phyloP scores from a whole-genome alignment of 2,797 vertebrate genomes.

The Nannoperca australis region DNA sequence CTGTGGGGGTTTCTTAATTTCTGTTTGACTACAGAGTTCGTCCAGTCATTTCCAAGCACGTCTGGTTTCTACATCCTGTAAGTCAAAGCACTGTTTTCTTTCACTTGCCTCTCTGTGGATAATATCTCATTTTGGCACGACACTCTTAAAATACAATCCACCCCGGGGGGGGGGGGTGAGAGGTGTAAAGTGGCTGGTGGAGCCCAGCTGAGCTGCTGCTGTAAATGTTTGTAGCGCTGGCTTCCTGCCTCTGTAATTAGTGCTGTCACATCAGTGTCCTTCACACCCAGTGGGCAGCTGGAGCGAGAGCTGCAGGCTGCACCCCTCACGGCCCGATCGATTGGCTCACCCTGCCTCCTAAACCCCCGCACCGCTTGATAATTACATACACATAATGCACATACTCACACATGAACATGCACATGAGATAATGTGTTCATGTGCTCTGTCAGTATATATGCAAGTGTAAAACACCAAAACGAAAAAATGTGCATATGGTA shows the following conservation, averaged over 20 bases:
- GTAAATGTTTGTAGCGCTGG: conserved; percentile 53
- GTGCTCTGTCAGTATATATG: not conserved
- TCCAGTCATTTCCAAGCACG: not conserved
- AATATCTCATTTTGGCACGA: conserved; percentile 21
- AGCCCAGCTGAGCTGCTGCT: conserved; percentile 43
- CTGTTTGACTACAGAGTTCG: not conserved
- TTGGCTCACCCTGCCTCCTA: conserved; percentile 56
- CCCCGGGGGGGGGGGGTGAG: conserved; percentile 27
- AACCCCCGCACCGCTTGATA: conserved; percentile 32
- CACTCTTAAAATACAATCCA: conserved; percentile 16
- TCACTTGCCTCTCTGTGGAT: not conserved
- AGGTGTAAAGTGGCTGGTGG: conserved; percentile 39
- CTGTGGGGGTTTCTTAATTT: not conserved
- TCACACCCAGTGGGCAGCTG: conserved; percentile 83
- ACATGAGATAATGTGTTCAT: conserved; percentile 17
- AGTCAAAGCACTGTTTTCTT: not conserved
- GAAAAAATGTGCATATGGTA: not conserved
- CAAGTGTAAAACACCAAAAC: conserved; percentile 1
- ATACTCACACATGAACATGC: conserved; percentile 4
- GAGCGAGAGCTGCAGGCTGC: conserved; percentile 59
- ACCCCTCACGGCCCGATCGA: conserved; percentile 63
- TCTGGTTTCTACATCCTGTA: not conserved
- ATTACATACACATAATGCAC: not conserved
- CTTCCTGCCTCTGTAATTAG: conserved; percentile 84
- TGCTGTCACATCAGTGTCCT: conserved; percentile 86